phyloP scores from a whole-genome alignment of 1,140 invertebrate genomes.

The Polypedilum vanderplanki region DNA sequence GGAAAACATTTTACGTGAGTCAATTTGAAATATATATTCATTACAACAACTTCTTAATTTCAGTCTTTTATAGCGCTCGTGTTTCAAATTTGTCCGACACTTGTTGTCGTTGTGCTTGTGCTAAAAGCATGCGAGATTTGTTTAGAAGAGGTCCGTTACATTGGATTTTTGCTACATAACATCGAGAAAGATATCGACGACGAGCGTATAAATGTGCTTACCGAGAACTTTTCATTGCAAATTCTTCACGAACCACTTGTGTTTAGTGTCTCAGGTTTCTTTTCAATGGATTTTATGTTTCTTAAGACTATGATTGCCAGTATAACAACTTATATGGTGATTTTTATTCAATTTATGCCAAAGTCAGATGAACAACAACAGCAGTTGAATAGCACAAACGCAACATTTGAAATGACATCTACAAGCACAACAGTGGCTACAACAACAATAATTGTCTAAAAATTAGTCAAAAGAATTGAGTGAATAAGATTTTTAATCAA shows the following conservation, averaged over 20 bases:
- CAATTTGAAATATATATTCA: neutral
- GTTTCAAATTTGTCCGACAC: neutral
- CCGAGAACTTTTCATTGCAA: conserved; percentile 30
- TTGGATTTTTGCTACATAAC: conserved; percentile 21
- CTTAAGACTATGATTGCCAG: conserved; percentile 29
- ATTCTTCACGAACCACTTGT: conserved; percentile 29
- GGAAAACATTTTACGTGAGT: neutral
- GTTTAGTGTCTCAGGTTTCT: conserved; percentile 28
- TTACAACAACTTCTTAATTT: neutral
- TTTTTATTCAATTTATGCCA: conserved; percentile 31
- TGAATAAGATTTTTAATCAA: too few species aligned
- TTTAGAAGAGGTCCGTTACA: conserved; percentile 1
- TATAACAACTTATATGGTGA: conserved; percentile 31
- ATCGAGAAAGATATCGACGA: conserved; percentile 29
- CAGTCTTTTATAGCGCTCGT: neutral
- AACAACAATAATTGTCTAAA: too few species aligned
- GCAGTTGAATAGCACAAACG: neutral
- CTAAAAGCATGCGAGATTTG: neutral
- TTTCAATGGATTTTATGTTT: conserved; percentile 30
- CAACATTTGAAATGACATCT: neutral
- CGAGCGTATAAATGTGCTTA: neutral
- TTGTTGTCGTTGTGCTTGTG: neutral
- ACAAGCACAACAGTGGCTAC: neutral
- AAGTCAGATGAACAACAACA: conserved; percentile 13
- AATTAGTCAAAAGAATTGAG: too few species aligned